Evolutionary conservation across 2,113 vertebrate genomes (phyloP), one percentile per base, ranked within the genome.

Genomic region (Notothenia coriiceps): DNA sequence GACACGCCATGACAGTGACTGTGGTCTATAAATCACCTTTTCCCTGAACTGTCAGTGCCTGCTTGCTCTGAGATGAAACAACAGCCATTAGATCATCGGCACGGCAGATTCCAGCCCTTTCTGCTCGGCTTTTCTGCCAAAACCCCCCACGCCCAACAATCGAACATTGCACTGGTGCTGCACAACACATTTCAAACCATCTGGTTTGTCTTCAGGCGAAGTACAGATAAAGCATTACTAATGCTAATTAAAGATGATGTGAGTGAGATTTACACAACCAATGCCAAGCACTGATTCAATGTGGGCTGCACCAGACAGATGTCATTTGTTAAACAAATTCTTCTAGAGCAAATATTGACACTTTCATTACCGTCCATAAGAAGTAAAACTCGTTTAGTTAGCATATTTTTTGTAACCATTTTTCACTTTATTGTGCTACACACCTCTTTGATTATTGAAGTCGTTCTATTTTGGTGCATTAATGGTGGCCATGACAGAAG

Each of bases 11-110:
- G 83, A 86, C 83, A 83, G 80, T 82, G 85, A 88, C 82, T 80
- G 74, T 65, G 87, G 86, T 92, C 91, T 88, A 94, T 94, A 94
- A 95, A 95, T 95, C 87, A 89, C 84, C 83, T 87, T 84, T 89
- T 91, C 89, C 71, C 87, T 70, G 63, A 74, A 89, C 80, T 92
- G 93, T 92, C 92, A 92, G 74, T 74, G 84, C 85, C 61, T 83
- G 84, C 86, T 92, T 88, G 86, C 83, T 91, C 86, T 82, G 79
- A 90, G 86, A 91, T 85, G 86, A 94, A 93, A 94, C 93, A 94
- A 94, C 93, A 93, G 92, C 88, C 92, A 93, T 94, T 94, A 93
- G 90, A 90, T 94, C 91, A 93, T 91, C 84, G 72, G 80, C 84
- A 77, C 82, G 52, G 65, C 87, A 79, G 91, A 87, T 88, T 91